These are phyloP conservation scores for Drosophila macrothrix DNA, from an alignment of 2,888 invertebrate genomes.

Conservation along the genomic window DNA sequence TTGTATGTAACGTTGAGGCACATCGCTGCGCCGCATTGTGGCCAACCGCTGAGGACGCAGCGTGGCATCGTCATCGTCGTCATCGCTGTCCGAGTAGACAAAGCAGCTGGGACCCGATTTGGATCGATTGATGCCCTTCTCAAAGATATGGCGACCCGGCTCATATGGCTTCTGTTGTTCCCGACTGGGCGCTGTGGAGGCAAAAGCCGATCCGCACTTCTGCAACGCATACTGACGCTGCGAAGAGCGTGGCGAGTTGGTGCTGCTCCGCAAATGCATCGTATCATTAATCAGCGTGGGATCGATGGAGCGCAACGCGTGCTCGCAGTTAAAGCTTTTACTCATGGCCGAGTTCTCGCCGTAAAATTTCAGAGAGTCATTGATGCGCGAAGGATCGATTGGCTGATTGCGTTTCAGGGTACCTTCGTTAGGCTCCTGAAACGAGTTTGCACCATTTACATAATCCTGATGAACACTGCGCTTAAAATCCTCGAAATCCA, in stretches of 20 bases:
- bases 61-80: constrained; percentile 82
- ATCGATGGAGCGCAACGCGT: constrained; percentile 84
- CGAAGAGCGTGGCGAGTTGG: constrained; percentile 69
- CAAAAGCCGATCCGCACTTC: constrained; percentile 83
- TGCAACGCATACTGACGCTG: constrained; percentile 82
- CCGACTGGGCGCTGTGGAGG: constrained; percentile 51
- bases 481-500: constrained; percentile 85
- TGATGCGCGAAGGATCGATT: constrained; percentile 86
- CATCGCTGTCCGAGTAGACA: constrained; percentile 83
- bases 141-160: constrained; percentile 78
- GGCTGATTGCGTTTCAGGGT: constrained; percentile 85
- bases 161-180: constrained; percentile 59
- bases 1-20: constrained; percentile 82
- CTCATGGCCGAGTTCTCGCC: constrained; percentile 85
- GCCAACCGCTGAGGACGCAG: constrained; percentile 81
- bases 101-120: constrained; percentile 85
- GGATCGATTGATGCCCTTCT: constrained; percentile 85
- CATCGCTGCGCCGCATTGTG: constrained; percentile 83
- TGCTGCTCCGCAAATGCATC: constrained; percentile 75
- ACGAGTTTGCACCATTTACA: constrained; percentile 84
- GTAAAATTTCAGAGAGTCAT: constrained; percentile 85
- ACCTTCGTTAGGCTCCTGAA: constrained; percentile 83
- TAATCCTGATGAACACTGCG: constrained; percentile 85
- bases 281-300: constrained; percentile 83
- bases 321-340: constrained; percentile 85